Base-by-base conservation (phyloP, 2,888 invertebrate genomes). In the Mayetiola destructor region DNA sequence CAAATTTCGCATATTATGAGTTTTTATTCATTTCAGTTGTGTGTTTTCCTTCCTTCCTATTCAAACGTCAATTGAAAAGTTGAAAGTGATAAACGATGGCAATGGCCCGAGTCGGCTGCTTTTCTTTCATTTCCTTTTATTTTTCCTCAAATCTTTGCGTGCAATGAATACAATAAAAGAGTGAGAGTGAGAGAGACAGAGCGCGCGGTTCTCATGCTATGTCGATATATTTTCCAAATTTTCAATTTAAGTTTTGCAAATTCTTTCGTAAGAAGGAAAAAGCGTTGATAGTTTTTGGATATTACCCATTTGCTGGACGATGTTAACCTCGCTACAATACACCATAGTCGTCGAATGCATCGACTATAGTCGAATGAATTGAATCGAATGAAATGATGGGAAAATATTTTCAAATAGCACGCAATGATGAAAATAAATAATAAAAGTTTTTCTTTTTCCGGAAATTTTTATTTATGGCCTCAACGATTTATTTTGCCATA, bases 181-280 rank as follows among this genome's bases (percentile, higher is more conserved):
- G 37, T 37, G 37, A 37, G 14, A 27, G 14, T 48, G 4, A 27
- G n/a, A n/a, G n/a, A 8, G 32, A 12, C 48, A 48, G 2, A 8
- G 16, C 39, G 18, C 2, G 10, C 18, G 20, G 39, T 18, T 16
- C 18, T 20, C 18, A 6, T 2, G 6, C 18, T 3, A 3, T 18
- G 18, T 12, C 3, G 20, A 39, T 10, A 42, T 42, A 42, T 42
- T 42, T 42, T 42, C 42, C 23, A 14, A n/a, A 48, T 53, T 53
- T 53, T 53, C 53, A 53, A 53, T 53, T 53, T 53, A 53, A 53
- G 53, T 53, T 53, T 53, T 29, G 32, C 4, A 10, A 53, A 53
- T 53, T 53, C 53, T 53, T 53, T 27, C 30, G 12, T 30, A 53
- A 53, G 29, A 53, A 27, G 20, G 29, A 53, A 53, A 30, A 53